Base-by-base conservation (phyloP, 1,140 invertebrate genomes). In the Drosophila tropicalis region DNA sequence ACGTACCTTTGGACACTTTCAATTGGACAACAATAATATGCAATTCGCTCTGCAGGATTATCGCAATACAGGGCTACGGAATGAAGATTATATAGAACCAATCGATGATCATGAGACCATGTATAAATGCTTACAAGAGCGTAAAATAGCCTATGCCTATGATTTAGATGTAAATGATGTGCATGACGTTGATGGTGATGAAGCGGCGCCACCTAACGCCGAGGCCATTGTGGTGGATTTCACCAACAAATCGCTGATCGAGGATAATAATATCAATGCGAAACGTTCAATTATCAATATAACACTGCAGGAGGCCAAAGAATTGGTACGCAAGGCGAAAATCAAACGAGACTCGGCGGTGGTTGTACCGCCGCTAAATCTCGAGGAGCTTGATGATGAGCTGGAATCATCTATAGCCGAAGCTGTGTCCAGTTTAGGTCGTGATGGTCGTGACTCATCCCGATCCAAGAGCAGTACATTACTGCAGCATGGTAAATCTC, bases 171-270 rank as follows among this genome's bases (percentile, higher is more conserved):
- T 54, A 12, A 66, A 87, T n/a, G 81, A 61, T 39, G 36, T 25
- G 22, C 22, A 25, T 25, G 22, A 25, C 3, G 22, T 12, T 4
- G 36, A 39, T 13, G 36, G 36, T 3, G 10, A 39, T 39, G 36
- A 4, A 5, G 12, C 3, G 36, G 36, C 36, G 5, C 51, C 60
- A n/a, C 91, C 91, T 0, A 39, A 39, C 1, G 87, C 92, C 4
- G 93, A 94, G 70, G 90, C 92, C 47, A 92, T 94, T 39, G 93
- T 93, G 32, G 92, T 94, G 6, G 92, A 94, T 41, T 94, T 94
- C 61, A 93, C 92, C 0, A 92, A 93, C 62, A 90, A 73, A 39
- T 73, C 91, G 10, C 41, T 90, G 7, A 71, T 91, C 15, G 80
- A 92, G 51, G 83, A 86, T 56, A 81, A 83, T 66, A 81, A 83